Evolutionary conservation across 2,797 vertebrate species (phyloP).

Genomic region (Hipposideros larvatus): DNA sequence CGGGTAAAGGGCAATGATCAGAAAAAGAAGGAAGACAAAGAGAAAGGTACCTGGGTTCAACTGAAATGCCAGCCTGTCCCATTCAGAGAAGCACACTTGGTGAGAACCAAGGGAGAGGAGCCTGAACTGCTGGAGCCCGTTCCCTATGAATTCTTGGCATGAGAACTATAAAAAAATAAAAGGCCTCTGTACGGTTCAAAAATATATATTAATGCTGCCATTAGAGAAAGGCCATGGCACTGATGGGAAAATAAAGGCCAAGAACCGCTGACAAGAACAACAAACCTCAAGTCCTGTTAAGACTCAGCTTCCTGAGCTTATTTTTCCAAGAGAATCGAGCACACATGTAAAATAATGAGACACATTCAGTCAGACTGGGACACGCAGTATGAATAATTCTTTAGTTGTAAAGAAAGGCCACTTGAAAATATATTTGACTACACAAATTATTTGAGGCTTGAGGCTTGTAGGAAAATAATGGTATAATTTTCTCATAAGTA

Average conservation of each 20-base stretch:
- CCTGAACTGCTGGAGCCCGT: too few relatives aligned
- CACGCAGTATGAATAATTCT: neutral
- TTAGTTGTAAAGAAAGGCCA: constrained; percentile 37
- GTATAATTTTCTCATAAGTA: constrained; percentile 72
- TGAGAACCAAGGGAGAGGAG: too few relatives aligned
- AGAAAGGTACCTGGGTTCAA: too few relatives aligned
- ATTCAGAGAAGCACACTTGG: too few relatives aligned
- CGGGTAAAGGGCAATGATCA: too few relatives aligned
- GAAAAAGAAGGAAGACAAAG: too few relatives aligned
- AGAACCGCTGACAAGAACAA: neutral
- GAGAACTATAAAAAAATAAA: too few relatives aligned
- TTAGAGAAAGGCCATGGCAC: neutral
- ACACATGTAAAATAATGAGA: neutral
- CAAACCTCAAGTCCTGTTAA: neutral
- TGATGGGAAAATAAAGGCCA: neutral
- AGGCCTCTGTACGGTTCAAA: too few relatives aligned
- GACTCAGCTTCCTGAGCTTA: neutral
- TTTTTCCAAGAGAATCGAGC: neutral
- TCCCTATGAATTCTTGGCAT: too few relatives aligned
- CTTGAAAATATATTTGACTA: constrained; percentile 67
- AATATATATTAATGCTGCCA: neutral
- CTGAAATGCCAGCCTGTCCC: too few relatives aligned
- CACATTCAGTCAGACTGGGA: constrained; percentile 20
- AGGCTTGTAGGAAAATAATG: constrained; percentile 60
- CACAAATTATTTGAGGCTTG: constrained; percentile 60